phyloP scores from a whole-genome alignment of 2,888 invertebrate genomes.

The Lepidochrysops patricia region DNA sequence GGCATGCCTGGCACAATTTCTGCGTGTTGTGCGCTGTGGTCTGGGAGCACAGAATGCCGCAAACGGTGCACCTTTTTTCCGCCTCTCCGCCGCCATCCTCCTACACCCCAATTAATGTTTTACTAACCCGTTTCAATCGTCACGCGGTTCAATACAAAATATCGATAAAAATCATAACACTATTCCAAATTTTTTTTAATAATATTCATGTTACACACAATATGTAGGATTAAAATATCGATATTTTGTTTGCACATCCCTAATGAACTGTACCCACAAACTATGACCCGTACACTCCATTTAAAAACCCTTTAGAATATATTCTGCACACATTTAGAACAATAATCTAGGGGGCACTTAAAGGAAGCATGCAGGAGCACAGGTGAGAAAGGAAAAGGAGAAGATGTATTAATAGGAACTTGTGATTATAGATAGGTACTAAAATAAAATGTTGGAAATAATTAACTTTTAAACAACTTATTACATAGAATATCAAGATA shows the following conservation, averaged over 20 bases:
- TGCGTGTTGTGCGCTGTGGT: slow-evolving; percentile 70
- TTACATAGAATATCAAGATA: neutral
- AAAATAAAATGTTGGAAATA: neutral
- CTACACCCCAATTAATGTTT: slow-evolving; percentile 67
- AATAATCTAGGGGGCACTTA: slow-evolving; percentile 61
- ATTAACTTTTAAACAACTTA: neutral
- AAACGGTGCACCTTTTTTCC: slow-evolving; percentile 67
- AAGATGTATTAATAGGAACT: neutral
- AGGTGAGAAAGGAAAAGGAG: slow-evolving; percentile 29
- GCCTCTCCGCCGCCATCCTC: slow-evolving; percentile 64
- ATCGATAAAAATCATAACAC: neutral
- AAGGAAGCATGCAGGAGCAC: slow-evolving; percentile 71
- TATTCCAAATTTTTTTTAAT: neutral
- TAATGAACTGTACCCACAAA: neutral
- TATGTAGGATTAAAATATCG: no score
- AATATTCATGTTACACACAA: neutral
- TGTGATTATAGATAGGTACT: neutral
- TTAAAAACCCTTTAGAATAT: slow-evolving; percentile 67
- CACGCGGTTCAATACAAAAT: slow-evolving; percentile 9
- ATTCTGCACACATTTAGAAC: slow-evolving; percentile 71
- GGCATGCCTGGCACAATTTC: slow-evolving; percentile 73
- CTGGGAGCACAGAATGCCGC: slow-evolving; percentile 70
- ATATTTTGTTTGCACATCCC: slow-evolving; percentile 8
- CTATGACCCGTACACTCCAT: slow-evolving; percentile 58
- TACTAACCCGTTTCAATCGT: slow-evolving; percentile 42